Percentiles rank a stretch among this genome's conserved stretches.
phyloP scores from a whole-genome alignment of 2,797 vertebrate genomes.

The Neosilurus mollespiculum region DNA sequence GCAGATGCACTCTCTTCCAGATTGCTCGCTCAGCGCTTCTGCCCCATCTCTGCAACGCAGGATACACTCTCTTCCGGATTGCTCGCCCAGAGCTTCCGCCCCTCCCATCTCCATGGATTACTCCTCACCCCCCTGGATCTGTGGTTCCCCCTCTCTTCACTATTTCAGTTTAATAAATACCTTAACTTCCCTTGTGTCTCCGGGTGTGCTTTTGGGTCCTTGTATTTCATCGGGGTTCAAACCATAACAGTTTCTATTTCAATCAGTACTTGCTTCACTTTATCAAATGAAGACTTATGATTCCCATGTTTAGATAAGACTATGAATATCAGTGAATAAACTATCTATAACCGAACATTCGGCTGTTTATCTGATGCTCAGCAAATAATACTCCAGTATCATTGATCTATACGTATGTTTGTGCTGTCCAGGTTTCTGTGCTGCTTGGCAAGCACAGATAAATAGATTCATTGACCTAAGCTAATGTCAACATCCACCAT shows the following conservation, averaged over 20 bases:
- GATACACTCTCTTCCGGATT: no score
- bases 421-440: slow-evolving; percentile 53
- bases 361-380: slow-evolving; percentile 47
- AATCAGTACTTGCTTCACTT: slow-evolving; percentile 16
- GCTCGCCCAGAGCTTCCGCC: no score
- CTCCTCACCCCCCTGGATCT: no score
- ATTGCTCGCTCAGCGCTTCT: no score
- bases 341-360: slow-evolving; percentile 54
- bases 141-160: no score
- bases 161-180: no score
- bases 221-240: no score
- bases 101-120: no score
- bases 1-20: no score
- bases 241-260: background rate
- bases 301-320: slow-evolving; percentile 37
- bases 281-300: slow-evolving; percentile 29
- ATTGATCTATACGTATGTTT: slow-evolving; percentile 70
- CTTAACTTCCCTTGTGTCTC: no score
- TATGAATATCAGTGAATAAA: slow-evolving; percentile 57
- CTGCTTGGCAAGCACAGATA: slow-evolving; percentile 71
- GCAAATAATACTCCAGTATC: slow-evolving; percentile 58
- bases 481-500: slow-evolving; percentile 61
- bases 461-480: slow-evolving; percentile 70
- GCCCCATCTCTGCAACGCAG: no score
- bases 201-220: no score